Percentiles rank a stretch among this genome's conserved stretches.
phyloP scores from a whole-genome alignment of 2,888 invertebrate species.

The Stegophylla sp. region DNA sequence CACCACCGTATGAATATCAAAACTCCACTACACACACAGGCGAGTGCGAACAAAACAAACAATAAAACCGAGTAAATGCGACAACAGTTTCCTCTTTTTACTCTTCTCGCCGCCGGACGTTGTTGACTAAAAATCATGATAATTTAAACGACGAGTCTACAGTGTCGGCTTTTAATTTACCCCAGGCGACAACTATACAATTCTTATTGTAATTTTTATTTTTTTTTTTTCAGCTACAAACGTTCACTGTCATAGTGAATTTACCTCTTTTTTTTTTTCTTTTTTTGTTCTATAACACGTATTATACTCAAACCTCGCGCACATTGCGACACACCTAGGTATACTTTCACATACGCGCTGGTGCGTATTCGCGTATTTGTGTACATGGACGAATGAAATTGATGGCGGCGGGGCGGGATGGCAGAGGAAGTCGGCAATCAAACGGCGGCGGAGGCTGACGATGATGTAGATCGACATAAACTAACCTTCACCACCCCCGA shows the following conservation, averaged over 20 bases:
- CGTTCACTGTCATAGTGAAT: background rate
- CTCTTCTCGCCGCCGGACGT: constrained; percentile 6
- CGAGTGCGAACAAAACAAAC: constrained; percentile 24
- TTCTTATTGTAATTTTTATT: constrained; percentile 4
- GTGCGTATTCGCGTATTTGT: background rate
- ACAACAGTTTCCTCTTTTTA: background rate
- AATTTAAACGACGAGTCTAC: constrained; percentile 18
- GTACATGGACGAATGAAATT: background rate
- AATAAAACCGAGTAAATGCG: constrained; percentile 41
- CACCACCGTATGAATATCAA: constrained; percentile 42
- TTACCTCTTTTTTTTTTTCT: background rate
- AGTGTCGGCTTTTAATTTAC: constrained; percentile 28
- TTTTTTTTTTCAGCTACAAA: background rate
- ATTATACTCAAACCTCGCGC: background rate
- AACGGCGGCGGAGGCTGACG: background rate
- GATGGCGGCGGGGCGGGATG: background rate
- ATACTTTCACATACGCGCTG: background rate
- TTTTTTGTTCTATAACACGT: background rate
- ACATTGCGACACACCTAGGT: background rate
- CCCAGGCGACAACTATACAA: background rate
- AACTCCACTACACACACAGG: background rate
- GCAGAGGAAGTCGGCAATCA: constrained; percentile 9
- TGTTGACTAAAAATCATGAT: constrained; percentile 30
- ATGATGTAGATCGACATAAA: constrained; percentile 50
- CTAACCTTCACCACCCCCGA: constrained; percentile 31